Evolutionary conservation across 2,797 vertebrate species (phyloP), one percentile per base, ranked within the genome.

Genomic region (Eremophila alpestris): DNA sequence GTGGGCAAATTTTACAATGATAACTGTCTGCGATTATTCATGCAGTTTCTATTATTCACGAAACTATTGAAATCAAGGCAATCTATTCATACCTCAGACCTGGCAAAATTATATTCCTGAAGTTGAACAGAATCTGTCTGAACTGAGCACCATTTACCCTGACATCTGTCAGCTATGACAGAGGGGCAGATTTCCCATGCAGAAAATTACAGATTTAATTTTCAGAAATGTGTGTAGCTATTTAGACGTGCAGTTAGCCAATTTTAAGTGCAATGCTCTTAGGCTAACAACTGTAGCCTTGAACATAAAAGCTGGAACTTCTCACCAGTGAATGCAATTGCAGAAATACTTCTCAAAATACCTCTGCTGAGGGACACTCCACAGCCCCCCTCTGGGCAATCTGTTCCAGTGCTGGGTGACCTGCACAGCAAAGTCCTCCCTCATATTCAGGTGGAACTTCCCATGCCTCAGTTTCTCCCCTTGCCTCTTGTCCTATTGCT

Each of bases 311-410:
- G 13, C 19, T 23, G 11, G 5, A 65, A 17, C 12, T 60, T 82
- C 26, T 23, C 45, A 36, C 2, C 20, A 23, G 9, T 0, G 8
- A 2, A 13, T 5, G 14, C 21, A 32, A 20, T 0, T 36, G 30
- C 32, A 45, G 26, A 43, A 73, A 12, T 24, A 76, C 4, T 87
- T 77, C 15, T 40, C 41, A 65, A 60, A 77, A 58, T 40, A 52
- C 8, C 38, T 70, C 45, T 18, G 3, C 38, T 26, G 65, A 58
- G 24, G 12, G 24, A 70, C 17, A 58, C 10, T 26, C 20, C n/a
- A 58, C n/a, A 58, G 13, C 15, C 15, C 34, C 17, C 34, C n/a
- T 64, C 26, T 17, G 45, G 15, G 6, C 24, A 55, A 17, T 30
- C 8, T 46, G 13, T 64, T 71, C 38, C 21, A 34, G 5, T 10